Evolutionary conservation across 1,140 invertebrate species (phyloP), one percentile per base, ranked within the genome.

Genomic region (Catajapyx aquilonaris): DNA sequence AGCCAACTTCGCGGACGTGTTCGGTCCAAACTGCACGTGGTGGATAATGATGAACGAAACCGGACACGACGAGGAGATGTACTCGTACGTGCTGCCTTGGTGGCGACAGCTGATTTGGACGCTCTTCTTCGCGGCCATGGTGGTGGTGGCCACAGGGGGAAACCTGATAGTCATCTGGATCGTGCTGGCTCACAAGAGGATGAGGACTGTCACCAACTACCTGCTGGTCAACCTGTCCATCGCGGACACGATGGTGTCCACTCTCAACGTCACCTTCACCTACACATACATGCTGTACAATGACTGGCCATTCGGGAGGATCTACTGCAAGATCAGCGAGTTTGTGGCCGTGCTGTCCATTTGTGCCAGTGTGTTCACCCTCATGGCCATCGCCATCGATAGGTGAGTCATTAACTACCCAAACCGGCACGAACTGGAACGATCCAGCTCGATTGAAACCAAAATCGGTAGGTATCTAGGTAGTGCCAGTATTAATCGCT

Each of bases 151-250:
- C n/a, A 81, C 85, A 9, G 73, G 80, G 20, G 85, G 88, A 0
- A 95, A 95, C 56, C 58, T 90, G 22, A 86, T 93, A 44, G 87
- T 94, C 31, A 87, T 95, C 45, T 91, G 85, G 80, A 93, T 93
- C 43, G 86, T 93, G 2, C 53, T 91, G 25, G 77, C 81, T 11
- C 80, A 91, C 59, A 72, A 81, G 41, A 63, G 84, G 38, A 94
- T 94, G 88, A 59, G 87, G 32, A 91, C 86, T 0, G 85, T 93
- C 2, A 94, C 88, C 34, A 95, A 94, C 60, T 93, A 93, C 52
- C 91, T 94, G 54, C 60, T 95, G 32, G 78, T 93, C n/a, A 95
- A 95, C 53, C 58, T 94, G 31, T 87, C 84, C 40, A 71, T 87
- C 16, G 86, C 90, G 11, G 88, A 95, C 55, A 69, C 85, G 16